phyloP scores from a whole-genome alignment of 2,797 vertebrate genomes.

The Chrysocyon brachyurus region DNA sequence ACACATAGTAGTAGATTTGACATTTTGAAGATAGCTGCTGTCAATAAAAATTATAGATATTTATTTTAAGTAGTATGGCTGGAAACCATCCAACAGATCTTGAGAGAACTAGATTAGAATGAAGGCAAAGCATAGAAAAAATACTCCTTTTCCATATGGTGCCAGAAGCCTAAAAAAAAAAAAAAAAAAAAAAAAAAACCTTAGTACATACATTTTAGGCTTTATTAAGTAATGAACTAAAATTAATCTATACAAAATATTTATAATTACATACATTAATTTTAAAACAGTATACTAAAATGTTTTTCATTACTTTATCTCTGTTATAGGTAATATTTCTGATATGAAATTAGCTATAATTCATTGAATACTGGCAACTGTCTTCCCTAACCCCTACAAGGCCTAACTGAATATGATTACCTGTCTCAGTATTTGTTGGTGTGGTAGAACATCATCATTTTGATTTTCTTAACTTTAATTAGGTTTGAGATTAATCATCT shows the following conservation, averaged over 20 bases:
- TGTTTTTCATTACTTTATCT: background rate
- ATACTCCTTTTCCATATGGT: background rate
- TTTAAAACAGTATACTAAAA: constrained; percentile 1
- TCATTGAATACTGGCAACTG: background rate
- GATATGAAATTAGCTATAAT: background rate
- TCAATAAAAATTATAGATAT: constrained; percentile 64
- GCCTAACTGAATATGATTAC: too few species aligned
- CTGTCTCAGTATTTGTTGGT: background rate
- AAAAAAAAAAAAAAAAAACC: background rate
- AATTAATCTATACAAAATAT: background rate
- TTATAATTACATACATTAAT: background rate
- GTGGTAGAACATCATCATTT: background rate
- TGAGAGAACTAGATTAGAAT: background rate
- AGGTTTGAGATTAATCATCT: background rate
- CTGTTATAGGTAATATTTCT: background rate
- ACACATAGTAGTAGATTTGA: constrained; percentile 57
- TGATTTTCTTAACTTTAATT: background rate
- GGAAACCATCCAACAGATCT: constrained; percentile 32
- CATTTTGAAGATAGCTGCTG: constrained; percentile 69
- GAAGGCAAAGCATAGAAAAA: background rate
- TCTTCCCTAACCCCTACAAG: background rate
- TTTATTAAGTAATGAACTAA: constrained; percentile 24
- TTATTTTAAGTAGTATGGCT: constrained; percentile 54
- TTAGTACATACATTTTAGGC: background rate
- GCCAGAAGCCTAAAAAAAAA: background rate